These are phyloP conservation scores for Aleadryas rufinucha DNA, from an alignment of 2,113 vertebrate species.

Conservation along the genomic window DNA sequence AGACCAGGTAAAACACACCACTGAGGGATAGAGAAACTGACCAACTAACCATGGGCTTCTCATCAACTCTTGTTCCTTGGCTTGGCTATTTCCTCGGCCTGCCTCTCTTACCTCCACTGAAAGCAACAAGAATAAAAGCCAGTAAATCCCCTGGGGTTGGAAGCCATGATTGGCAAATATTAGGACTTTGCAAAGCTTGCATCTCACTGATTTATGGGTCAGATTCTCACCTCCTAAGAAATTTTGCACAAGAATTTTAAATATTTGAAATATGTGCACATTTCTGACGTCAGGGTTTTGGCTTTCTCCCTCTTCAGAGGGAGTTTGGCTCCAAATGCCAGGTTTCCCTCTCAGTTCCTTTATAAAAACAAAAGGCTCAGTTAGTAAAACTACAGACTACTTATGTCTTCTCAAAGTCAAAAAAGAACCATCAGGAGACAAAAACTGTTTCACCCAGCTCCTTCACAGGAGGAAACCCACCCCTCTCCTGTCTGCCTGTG, in stretches of 20 bases:
- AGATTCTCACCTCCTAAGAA: neutral
- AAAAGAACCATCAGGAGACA: neutral
- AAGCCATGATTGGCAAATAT: neutral
- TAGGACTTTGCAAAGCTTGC: neutral
- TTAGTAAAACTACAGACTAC: neutral
- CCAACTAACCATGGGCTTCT: neutral
- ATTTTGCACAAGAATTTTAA: neutral
- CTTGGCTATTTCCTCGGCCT: neutral
- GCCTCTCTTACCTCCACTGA: neutral
- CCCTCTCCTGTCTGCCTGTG: neutral
- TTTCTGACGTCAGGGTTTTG: neutral
- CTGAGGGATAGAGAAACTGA: neutral
- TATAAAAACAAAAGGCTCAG: neutral
- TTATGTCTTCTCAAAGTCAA: neutral
- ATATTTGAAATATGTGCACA: neutral
- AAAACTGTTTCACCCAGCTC: neutral
- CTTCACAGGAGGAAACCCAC: neutral
- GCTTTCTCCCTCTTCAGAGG: neutral
- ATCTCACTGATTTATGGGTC: neutral
- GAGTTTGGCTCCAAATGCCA: neutral
- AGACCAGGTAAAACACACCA: neutral
- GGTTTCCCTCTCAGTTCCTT: neutral
- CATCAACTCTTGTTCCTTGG: neutral
- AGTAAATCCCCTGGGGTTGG: neutral
- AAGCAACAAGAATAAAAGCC: neutral